Percentiles rank a stretch among this genome's conserved stretches.
phyloP scores from a whole-genome alignment of 2,797 vertebrate species.

The Hozukius guyotensis region DNA sequence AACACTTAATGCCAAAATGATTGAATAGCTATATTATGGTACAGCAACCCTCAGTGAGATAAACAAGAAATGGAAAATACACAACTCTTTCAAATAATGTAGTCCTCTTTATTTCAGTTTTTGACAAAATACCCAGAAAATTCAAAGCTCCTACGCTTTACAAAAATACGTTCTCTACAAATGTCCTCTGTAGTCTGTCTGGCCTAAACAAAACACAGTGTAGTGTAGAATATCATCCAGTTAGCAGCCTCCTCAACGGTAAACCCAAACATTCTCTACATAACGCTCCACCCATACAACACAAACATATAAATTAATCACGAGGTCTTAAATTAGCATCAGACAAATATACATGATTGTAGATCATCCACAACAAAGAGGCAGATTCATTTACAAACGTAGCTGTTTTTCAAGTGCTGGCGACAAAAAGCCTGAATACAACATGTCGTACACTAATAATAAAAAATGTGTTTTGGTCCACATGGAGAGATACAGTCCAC shows the following conservation, averaged over 20 bases:
- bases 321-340: conserved; percentile 94
- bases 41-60: neutral
- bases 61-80: neutral
- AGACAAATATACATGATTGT: conserved; percentile 93
- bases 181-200: conserved; percentile 89
- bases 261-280: conserved; percentile 84
- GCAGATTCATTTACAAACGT: conserved; percentile 87
- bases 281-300: conserved; percentile 85
- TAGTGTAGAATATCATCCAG: conserved; percentile 85
- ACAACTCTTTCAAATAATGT: conserved; percentile 86
- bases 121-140: conserved; percentile 99
- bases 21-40: neutral
- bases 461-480: conserved; percentile 89
- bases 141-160: conserved; percentile 96
- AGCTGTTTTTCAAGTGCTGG: conserved; percentile 85
- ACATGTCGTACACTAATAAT: conserved; percentile 65
- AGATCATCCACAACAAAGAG: conserved; percentile 84
- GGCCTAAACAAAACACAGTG: conserved; percentile 90
- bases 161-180: conserved; percentile 99
- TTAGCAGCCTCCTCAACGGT: conserved; percentile 87
- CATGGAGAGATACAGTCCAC: conserved; percentile 80
- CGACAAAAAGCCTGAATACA: conserved; percentile 80
- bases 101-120: conserved; percentile 97
- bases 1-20: neutral
- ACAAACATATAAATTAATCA: conserved; percentile 97